Evolutionary conservation across 2,113 vertebrate species (phyloP), one percentile per base, ranked within the genome.

Genomic region (Galeopterus variegatus): DNA sequence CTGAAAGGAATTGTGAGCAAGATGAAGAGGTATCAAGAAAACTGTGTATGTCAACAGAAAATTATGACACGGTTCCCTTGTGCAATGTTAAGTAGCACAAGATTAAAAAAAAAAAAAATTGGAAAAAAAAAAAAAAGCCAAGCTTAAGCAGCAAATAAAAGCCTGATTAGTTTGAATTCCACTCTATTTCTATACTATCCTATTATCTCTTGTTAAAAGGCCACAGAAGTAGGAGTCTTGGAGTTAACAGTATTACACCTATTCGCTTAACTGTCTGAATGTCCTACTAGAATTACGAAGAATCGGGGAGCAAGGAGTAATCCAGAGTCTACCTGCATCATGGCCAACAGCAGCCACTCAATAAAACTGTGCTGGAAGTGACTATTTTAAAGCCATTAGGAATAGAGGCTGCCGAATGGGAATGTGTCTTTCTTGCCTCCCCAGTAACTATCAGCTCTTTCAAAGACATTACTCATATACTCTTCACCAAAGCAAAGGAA

Each of bases 401-500:
- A 73, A 83, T 6, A 36, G 62, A 90, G 54, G 3, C 9, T 72
- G 8, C 18, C 58, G 60, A 33, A 48, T 21, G 52, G 33, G 62
- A 41, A 50, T 19, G 19, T 60, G 18, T n/a, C 36, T 41, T 79
- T 84, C 80, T 88, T 64, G 41, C 19, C 69, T 90, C 23, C 50
- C 23, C 2, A 56, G 52, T n/a, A 81, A 64, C 41, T 81, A 50
- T 10, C 21, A 88, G 80, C 69, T 92, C 8, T 79, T 92, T 72
- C 21, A 86, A 5, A 3, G 69, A 33, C 5, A 54, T 62, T 82
- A 72, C 18, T 75, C 3, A 4, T 19, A 21, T 72, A 45, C 10
- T 75, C 45, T 67, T 83, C 60, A 88, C 45, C 26, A 84, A 56
- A 13, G 48, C 24, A 77, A 87, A 96, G 64, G 31, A 88, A 88